Evolutionary conservation across 2,113 vertebrate genomes (phyloP).

Genomic region (Athene cunicularia): DNA sequence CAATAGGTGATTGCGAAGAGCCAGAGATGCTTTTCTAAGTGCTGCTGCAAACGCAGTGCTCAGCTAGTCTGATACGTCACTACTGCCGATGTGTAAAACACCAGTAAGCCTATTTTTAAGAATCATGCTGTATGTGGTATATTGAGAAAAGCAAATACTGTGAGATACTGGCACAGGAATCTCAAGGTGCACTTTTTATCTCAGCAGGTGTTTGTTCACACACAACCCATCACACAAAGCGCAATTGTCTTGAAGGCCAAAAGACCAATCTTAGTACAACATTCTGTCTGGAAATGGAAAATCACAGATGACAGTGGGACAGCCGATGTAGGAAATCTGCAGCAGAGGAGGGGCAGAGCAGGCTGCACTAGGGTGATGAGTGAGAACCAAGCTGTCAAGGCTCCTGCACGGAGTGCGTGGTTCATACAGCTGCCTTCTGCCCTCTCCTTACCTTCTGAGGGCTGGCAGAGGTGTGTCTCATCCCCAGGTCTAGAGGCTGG

Average conservation of each 20-base stretch:
- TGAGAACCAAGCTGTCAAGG: neutral
- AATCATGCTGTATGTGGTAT: neutral
- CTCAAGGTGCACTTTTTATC: neutral
- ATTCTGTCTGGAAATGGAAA: neutral
- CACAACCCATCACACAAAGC: neutral
- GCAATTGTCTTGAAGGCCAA: neutral
- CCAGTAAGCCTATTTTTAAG: neutral
- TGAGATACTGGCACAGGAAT: neutral
- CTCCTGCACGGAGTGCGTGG: neutral
- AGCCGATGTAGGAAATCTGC: neutral
- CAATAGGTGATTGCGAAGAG: neutral
- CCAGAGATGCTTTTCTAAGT: neutral
- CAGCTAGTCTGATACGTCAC: neutral
- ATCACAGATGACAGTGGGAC: neutral
- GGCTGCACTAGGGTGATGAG: neutral
- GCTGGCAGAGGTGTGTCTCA: neutral
- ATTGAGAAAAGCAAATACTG: neutral
- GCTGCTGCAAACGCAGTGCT: neutral
- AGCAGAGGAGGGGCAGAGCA: neutral
- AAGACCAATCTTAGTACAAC: neutral
- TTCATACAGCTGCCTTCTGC: neutral
- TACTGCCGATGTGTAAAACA: neutral
- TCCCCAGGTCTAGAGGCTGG: neutral
- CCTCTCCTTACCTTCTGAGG: fast-evolving
- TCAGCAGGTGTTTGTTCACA: neutral